These are phyloP conservation scores for Heliconius cydno DNA, from an alignment of 2,888 invertebrate genomes.

Conservation along the genomic window DNA sequence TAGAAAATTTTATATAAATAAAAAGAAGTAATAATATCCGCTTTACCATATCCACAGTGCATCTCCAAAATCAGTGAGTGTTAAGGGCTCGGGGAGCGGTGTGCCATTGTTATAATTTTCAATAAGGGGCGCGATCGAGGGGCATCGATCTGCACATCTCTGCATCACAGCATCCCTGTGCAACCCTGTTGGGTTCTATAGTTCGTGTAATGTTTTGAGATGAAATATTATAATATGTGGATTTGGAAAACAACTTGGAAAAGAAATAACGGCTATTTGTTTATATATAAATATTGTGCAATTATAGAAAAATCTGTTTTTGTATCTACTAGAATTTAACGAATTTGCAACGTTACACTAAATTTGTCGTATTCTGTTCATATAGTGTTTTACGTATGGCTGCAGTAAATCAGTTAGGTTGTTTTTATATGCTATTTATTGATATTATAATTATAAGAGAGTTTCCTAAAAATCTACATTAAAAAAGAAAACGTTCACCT, in stretches of 20 bases:
- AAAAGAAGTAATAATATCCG: conserved; percentile 21
- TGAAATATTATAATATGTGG: neutral
- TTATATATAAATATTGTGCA: neutral
- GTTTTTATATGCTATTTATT: too few species aligned
- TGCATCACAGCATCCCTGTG: conserved; percentile 61
- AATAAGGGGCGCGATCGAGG: conserved; percentile 83
- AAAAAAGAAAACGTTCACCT: too few species aligned
- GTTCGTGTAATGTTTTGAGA: neutral
- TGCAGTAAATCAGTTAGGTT: too few species aligned
- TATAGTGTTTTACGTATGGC: too few species aligned
- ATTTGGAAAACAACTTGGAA: neutral
- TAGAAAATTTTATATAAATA: neutral
- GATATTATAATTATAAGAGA: too few species aligned
- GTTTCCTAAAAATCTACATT: too few species aligned
- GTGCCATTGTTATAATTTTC: conserved; percentile 84
- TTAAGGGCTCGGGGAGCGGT: conserved; percentile 76
- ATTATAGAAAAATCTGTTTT: too few species aligned
- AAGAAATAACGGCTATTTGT: neutral
- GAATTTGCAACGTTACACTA: neutral
- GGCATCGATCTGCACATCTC: conserved; percentile 69
- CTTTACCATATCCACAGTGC: conserved; percentile 67
- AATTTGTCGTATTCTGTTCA: neutral
- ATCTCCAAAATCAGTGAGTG: conserved; percentile 81
- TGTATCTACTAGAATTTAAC: too few species aligned
- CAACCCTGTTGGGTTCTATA: conserved; percentile 53